These are phyloP conservation scores for Helogale parvula DNA, from an alignment of 2,113 vertebrate species.

Conservation along the genomic window DNA sequence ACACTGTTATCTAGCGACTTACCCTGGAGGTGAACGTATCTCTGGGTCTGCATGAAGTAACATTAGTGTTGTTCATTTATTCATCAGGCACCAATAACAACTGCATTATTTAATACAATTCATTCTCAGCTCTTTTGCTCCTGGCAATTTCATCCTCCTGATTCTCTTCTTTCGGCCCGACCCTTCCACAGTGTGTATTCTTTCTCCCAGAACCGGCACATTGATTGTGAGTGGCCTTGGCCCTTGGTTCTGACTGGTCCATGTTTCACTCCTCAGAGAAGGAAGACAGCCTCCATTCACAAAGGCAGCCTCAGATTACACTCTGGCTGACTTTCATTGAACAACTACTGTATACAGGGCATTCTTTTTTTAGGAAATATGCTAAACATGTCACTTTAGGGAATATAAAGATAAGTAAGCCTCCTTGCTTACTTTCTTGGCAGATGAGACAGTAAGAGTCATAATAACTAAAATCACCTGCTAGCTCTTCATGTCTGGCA, in stretches of 20 bases:
- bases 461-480: neutral
- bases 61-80: conserved; percentile 30
- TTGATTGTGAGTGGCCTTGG: neutral
- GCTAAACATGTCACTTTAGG: too few species aligned
- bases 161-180: neutral
- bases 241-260: neutral
- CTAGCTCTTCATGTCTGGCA: neutral
- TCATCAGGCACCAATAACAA: conserved; percentile 3
- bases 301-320: neutral
- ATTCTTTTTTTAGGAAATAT: neutral
- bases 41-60: neutral
- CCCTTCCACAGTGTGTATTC: neutral
- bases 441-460: neutral
- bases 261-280: neutral
- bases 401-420: neutral
- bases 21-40: neutral
- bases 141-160: neutral
- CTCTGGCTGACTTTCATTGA: neutral
- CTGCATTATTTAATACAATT: conserved; percentile 26
- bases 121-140: neutral
- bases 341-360: neutral
- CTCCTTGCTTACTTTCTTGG: neutral
- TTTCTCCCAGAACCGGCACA: neutral
- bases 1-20: neutral
- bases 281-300: neutral